These are phyloP conservation scores for Aselliscus stoliczkanus DNA, from an alignment of 2,797 vertebrate species.

Conservation along the genomic window DNA sequence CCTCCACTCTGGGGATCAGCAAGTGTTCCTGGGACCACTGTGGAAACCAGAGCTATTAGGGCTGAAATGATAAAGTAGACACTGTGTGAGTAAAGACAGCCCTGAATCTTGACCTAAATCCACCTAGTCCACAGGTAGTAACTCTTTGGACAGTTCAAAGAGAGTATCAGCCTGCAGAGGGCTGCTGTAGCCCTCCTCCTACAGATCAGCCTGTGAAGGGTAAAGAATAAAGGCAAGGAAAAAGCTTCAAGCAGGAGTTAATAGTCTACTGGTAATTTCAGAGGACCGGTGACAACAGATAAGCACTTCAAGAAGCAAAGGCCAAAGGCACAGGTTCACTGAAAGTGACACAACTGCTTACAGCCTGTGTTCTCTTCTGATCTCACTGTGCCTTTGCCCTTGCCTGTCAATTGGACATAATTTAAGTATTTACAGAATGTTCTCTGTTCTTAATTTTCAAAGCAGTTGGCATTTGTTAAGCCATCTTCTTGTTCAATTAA, in stretches of 20 bases:
- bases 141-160: neutral
- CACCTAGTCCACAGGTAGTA: rapidly evolving
- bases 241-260: neutral
- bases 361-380: neutral
- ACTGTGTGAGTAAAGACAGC: too few relatives aligned
- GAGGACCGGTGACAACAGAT: neutral
- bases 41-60: too few relatives aligned
- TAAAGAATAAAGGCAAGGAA: neutral
- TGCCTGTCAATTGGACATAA: neutral
- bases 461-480: neutral
- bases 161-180: neutral
- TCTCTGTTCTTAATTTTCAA: neutral
- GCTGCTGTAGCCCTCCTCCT: neutral
- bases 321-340: neutral
- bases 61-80: too few relatives aligned
- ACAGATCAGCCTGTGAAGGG: neutral
- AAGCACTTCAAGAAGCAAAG: neutral
- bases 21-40: too few relatives aligned
- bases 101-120: neutral
- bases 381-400: neutral
- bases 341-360: neutral
- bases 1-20: too few relatives aligned
- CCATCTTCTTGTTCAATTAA: neutral
- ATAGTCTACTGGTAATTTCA: neutral
- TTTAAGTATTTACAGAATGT: neutral